A percentile compares a stretch with the other conserved stretches of the same genome.
Conservation (phyloP, 2,797 vertebrate genomes). For the Anas flavirostris region DNA sequence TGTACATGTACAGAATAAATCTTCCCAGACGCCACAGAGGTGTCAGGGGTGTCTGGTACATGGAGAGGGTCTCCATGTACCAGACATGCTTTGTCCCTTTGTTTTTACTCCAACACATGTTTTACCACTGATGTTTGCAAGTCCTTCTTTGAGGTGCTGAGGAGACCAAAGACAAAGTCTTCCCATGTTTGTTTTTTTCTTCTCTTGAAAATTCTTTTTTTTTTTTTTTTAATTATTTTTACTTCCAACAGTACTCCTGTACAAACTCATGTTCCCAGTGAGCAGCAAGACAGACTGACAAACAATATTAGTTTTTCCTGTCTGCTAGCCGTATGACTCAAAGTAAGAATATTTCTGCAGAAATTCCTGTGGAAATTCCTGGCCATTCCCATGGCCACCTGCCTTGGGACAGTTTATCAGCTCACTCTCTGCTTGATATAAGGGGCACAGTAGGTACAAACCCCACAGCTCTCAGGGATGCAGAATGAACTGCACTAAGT, state of each 20-base stretch:
- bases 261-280: not conserved
- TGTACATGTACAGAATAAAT: not conserved
- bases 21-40: not conserved
- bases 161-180: not conserved
- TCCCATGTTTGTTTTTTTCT: not conserved
- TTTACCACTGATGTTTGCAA: not conserved
- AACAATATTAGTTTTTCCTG: not conserved
- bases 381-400: conserved; percentile 40
- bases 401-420: not conserved
- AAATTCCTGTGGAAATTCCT: conserved; percentile 58
- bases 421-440: conserved; percentile 24
- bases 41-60: not conserved
- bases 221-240: not conserved
- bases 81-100: not conserved
- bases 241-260: not conserved
- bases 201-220: not conserved
- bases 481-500: not conserved
- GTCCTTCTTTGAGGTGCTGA: not conserved
- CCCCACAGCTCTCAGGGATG: not conserved
- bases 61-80: not conserved
- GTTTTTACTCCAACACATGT: not conserved
- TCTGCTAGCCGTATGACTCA: not conserved
- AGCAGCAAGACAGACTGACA: not conserved
- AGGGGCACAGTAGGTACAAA: not conserved
- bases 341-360: conserved; percentile 21